phyloP scores from a whole-genome alignment of 2,797 vertebrate genomes.

The Leptodactylus fallax region DNA sequence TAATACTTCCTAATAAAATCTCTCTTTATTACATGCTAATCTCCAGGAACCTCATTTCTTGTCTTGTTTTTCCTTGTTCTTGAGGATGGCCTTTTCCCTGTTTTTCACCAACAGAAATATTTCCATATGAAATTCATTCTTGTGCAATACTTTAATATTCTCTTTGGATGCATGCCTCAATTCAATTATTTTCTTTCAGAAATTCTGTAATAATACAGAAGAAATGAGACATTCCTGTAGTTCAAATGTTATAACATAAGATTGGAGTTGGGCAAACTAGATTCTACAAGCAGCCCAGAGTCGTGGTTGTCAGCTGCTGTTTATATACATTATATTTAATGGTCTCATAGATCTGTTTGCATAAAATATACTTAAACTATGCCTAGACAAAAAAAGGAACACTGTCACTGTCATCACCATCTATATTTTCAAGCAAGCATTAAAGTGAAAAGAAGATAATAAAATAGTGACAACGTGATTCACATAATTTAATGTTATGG shows the following conservation, averaged over 20 bases:
- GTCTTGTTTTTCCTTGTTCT: slow-evolving; percentile 23
- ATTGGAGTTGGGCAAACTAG: too few species aligned
- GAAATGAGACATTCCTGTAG: neutral
- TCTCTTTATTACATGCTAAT: slow-evolving; percentile 53
- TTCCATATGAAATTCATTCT: neutral
- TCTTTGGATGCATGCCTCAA: neutral
- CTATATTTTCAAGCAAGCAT: too few species aligned
- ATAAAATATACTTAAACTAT: too few species aligned
- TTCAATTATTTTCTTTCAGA: neutral
- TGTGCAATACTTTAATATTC: neutral
- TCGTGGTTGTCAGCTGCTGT: too few species aligned
- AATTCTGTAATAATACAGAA: neutral
- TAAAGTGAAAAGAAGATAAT: too few species aligned
- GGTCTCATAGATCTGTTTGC: too few species aligned
- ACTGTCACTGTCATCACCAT: too few species aligned
- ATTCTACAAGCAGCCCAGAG: too few species aligned
- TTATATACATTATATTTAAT: too few species aligned
- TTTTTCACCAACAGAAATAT: neutral
- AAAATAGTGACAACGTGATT: too few species aligned
- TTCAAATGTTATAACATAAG: neutral
- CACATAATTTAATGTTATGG: too few species aligned
- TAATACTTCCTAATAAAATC: slow-evolving; percentile 57
- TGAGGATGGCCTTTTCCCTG: neutral
- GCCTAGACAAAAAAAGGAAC: too few species aligned
- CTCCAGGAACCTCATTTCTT: slow-evolving; percentile 36